A percentile compares a stretch with the other conserved stretches of the same genome.
These are phyloP conservation scores for Fragum whitleyi DNA, from an alignment of 2,888 invertebrate species.

Conservation along the genomic window DNA sequence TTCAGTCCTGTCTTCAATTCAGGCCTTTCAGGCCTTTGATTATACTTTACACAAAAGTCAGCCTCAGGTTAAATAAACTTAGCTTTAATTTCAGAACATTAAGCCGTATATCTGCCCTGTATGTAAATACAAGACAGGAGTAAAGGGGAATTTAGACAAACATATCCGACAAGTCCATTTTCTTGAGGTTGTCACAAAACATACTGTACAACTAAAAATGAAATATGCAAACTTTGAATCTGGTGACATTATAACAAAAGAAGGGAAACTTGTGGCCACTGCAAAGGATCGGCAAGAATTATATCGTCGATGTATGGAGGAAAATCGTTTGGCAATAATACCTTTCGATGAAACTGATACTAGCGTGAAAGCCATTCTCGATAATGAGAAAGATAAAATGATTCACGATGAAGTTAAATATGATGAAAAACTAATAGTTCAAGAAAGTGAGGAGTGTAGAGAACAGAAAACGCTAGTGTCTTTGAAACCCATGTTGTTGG, in stretches of 20 bases:
- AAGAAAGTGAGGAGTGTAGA: background rate
- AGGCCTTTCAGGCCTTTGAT: too few species aligned
- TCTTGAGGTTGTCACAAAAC: constrained; percentile 64
- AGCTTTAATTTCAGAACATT: constrained; percentile 57
- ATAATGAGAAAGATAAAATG: background rate
- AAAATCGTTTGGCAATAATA: constrained; percentile 11
- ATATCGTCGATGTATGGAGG: constrained; percentile 16
- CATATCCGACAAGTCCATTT: constrained; percentile 66
- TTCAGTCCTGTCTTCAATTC: too few species aligned
- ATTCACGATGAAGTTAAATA: background rate
- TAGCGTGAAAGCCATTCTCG: background rate
- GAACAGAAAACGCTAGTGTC: background rate
- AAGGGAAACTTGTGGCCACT: constrained; percentile 51
- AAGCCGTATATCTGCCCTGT: constrained; percentile 65
- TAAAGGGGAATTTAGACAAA: constrained; percentile 69
- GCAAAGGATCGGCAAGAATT: constrained; percentile 48
- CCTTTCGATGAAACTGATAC: background rate
- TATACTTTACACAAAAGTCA: too few species aligned
- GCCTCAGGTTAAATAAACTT: too few species aligned
- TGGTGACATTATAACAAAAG: constrained; percentile 64
- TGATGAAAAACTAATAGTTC: background rate
- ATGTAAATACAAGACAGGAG: constrained; percentile 63
- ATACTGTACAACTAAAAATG: constrained; percentile 63
- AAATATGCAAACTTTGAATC: constrained; percentile 62
- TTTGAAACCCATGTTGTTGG: background rate